Evolutionary conservation across 2,797 vertebrate genomes (phyloP).

Genomic region (Tapirus indicus): DNA sequence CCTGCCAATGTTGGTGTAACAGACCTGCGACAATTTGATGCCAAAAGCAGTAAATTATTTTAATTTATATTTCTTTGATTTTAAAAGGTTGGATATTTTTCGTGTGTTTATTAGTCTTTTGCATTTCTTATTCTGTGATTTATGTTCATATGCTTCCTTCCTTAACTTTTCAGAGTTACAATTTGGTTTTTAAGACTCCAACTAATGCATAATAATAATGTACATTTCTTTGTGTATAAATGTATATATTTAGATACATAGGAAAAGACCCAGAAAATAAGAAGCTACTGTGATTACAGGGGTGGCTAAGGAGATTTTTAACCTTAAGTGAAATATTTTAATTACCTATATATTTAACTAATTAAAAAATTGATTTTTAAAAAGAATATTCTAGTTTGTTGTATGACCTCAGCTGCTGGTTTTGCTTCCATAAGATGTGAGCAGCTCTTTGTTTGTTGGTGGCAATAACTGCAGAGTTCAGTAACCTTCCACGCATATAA

Average conservation of each 20-base stretch:
- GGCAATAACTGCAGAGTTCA: background rate
- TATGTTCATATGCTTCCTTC: background rate
- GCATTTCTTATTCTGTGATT: background rate
- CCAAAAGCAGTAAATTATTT: background rate
- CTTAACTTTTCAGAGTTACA: background rate
- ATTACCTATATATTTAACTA: background rate
- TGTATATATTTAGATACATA: background rate
- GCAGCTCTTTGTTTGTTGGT: background rate
- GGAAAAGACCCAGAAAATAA: background rate
- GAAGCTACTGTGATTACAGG: background rate
- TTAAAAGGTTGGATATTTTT: background rate
- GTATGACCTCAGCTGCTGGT: background rate
- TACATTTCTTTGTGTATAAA: background rate
- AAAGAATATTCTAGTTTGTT: background rate
- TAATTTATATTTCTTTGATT: background rate
- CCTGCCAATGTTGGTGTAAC: no score
- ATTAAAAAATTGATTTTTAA: background rate
- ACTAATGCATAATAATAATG: background rate
- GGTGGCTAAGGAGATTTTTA: background rate
- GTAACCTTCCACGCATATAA: background rate
- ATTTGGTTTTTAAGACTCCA: background rate
- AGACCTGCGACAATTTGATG: background rate
- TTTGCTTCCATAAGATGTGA: background rate
- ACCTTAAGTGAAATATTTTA: background rate
- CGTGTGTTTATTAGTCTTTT: background rate